These are phyloP conservation scores for Iselma pallidipennis DNA, from an alignment of 2,888 invertebrate genomes.

Conservation along the genomic window DNA sequence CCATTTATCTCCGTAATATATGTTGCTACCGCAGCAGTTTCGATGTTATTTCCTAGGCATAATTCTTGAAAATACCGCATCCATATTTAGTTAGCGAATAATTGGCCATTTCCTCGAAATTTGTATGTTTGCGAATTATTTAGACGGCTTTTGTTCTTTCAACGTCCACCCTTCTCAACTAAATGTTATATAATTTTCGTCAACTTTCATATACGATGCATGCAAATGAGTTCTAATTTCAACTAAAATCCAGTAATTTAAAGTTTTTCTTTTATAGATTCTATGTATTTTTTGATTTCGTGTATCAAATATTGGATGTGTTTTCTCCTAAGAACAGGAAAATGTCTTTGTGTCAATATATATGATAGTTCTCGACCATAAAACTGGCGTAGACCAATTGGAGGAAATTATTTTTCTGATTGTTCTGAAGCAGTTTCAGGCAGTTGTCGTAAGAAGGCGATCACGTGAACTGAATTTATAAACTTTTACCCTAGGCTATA, in stretches of 20 bases:
- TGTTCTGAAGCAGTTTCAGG: constrained; percentile 24
- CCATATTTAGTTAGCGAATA: constrained; percentile 26
- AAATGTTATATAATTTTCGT: constrained; percentile 13
- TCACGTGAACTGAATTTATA: constrained; percentile 20
- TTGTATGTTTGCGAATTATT: constrained; percentile 14
- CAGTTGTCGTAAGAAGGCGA: constrained; percentile 18
- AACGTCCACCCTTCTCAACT: constrained; percentile 18
- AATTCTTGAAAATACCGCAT: constrained; percentile 30
- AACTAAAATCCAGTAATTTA: not conserved
- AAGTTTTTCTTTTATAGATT: not conserved
- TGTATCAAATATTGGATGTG: not conserved
- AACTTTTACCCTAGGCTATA: constrained; percentile 10
- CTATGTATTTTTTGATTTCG: constrained; percentile 6
- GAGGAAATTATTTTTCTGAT: constrained; percentile 23
- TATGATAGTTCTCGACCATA: constrained; percentile 3
- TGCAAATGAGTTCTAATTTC: constrained; percentile 10
- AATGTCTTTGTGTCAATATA: not conserved
- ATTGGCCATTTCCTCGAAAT: constrained; percentile 19
- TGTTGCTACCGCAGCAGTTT: constrained; percentile 38
- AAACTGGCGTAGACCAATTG: constrained; percentile 16
- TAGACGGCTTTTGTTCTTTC: constrained; percentile 15
- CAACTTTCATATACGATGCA: constrained; percentile 18
- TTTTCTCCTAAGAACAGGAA: not conserved
- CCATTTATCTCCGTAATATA: constrained; percentile 44
- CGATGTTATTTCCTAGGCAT: constrained; percentile 32